Evolutionary conservation across 2,888 invertebrate species (phyloP).

Genomic region (Flabesymbios commensalis): DNA sequence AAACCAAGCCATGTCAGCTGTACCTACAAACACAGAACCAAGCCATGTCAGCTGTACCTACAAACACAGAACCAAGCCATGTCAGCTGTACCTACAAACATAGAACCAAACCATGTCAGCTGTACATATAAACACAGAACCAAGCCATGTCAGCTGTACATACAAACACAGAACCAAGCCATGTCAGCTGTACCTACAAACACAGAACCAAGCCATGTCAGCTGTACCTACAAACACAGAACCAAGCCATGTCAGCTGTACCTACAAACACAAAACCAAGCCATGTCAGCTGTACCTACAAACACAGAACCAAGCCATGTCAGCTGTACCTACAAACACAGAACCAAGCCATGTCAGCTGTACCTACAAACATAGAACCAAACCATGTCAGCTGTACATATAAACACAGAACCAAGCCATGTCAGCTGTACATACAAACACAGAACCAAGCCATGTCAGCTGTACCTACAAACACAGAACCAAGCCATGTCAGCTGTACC

Average conservation of each 20-base stretch:
- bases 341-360: too few relatives aligned
- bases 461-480: too few relatives aligned
- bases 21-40: constrained; percentile 69
- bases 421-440: neutral
- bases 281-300: too few relatives aligned
- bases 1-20: constrained; percentile 73
- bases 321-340: too few relatives aligned
- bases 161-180: too few relatives aligned
- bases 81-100: constrained; percentile 82
- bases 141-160: neutral
- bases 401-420: too few relatives aligned
- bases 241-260: too few relatives aligned
- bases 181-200: neutral
- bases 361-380: too few relatives aligned
- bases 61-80: constrained; percentile 67
- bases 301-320: too few relatives aligned
- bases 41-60: constrained; percentile 79
- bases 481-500: neutral
- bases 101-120: constrained; percentile 18
- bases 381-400: neutral
- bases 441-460: neutral
- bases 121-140: too few relatives aligned
- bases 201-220: constrained; percentile 20
- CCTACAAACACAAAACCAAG: too few relatives aligned
- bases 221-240: too few relatives aligned